A percentile compares a stretch with the other conserved stretches of the same genome.
Conservation (phyloP, 2,113 vertebrate genomes). For the Pachycephala philippinensis region DNA sequence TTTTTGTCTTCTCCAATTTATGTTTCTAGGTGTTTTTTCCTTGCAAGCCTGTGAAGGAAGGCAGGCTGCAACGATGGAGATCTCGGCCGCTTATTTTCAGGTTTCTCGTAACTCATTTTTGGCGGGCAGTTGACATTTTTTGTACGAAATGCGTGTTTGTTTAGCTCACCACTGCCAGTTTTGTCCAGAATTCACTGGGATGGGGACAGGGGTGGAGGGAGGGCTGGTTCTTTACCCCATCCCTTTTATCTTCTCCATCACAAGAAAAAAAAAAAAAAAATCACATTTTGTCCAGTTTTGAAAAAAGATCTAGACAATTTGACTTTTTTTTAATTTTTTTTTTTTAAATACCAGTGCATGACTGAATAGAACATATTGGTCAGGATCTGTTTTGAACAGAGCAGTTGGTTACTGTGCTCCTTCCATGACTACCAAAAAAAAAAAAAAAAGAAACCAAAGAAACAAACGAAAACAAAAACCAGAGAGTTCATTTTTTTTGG, state of each 20-base stretch:
- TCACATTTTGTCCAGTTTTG: conserved; percentile 52
- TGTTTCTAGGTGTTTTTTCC: conserved; percentile 37
- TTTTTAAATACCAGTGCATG: conserved; percentile 27
- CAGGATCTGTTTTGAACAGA: conserved; percentile 22
- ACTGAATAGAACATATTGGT: conserved; percentile 30
- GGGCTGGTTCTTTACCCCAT: conserved; percentile 27
- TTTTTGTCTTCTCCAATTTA: conserved; percentile 63
- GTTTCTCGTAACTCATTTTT: neutral
- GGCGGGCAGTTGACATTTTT: conserved; percentile 13
- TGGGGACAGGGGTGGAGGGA: neutral
- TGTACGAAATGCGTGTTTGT: neutral
- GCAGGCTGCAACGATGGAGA: conserved; percentile 60
- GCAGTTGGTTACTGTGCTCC: conserved; percentile 29
- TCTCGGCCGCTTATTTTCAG: conserved; percentile 30
- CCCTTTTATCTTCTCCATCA: conserved; percentile 52
- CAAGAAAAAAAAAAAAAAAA: neutral
- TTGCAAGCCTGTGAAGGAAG: conserved; percentile 34
- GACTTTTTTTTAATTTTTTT: neutral
- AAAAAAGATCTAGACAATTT: conserved; percentile 17
- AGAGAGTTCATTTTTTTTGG: conserved; percentile 61
- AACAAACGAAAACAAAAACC: neutral
- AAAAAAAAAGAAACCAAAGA: neutral
- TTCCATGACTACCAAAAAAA: conserved; percentile 14
- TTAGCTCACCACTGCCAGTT: conserved; percentile 58
- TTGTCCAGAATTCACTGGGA: conserved; percentile 60